A percentile compares a stretch with the other conserved stretches of the same genome.
These are phyloP conservation scores for Nothoprocta pentlandii DNA, from an alignment of 2,113 vertebrate species.

Conservation along the genomic window DNA sequence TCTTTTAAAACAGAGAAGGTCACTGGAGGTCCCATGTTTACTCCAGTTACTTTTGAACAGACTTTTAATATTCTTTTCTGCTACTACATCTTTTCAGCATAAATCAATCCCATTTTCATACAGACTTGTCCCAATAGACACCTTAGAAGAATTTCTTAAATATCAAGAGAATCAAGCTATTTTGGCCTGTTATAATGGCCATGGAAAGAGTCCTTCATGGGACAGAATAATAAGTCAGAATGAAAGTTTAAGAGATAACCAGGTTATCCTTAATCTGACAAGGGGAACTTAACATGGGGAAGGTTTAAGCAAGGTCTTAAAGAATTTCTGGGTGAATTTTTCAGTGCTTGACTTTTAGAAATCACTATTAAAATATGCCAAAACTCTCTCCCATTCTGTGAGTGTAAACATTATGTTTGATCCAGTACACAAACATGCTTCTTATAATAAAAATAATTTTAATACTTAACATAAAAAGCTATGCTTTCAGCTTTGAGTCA, in stretches of 20 bases:
- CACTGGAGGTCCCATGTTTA: neutral
- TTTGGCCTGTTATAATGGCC: neutral
- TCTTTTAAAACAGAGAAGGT: neutral
- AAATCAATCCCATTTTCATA: neutral
- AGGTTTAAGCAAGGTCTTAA: neutral
- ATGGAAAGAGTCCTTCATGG: neutral
- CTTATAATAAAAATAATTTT: neutral
- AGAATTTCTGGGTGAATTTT: neutral
- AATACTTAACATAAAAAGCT: neutral
- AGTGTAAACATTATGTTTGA: neutral
- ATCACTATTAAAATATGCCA: neutral
- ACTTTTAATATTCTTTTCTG: neutral
- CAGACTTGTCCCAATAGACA: neutral
- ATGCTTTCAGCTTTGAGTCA: neutral
- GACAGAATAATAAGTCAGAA: neutral
- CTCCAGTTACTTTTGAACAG: neutral
- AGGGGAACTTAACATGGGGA: neutral
- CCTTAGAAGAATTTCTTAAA: neutral
- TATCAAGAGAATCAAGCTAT: neutral
- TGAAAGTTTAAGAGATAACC: neutral
- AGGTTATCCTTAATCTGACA: neutral
- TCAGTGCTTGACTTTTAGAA: neutral
- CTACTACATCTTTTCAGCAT: neutral
- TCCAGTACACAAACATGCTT: neutral
- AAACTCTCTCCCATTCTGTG: neutral